Evolutionary conservation across 2,888 invertebrate species (phyloP).

Genomic region (Orthonychiurus folsomi): DNA sequence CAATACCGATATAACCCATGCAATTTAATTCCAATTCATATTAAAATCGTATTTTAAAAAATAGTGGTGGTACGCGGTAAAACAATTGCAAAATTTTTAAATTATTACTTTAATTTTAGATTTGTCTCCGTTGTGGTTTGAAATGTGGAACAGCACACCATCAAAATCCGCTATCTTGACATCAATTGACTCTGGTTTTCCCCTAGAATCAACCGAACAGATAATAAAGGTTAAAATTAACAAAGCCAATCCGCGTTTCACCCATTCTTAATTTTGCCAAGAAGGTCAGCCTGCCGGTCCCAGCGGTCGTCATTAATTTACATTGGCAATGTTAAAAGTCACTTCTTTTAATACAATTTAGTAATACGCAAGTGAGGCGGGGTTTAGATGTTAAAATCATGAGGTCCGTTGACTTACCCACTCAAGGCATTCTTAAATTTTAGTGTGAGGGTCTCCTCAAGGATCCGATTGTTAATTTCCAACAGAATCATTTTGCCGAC

Average conservation of each 20-base stretch:
- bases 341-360: no score
- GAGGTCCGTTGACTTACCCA: conserved; percentile 60
- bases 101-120: conserved; percentile 80
- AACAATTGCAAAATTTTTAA: conserved; percentile 4
- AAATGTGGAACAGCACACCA: conserved; percentile 96
- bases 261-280: neutral
- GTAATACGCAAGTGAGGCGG: no score
- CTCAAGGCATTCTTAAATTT: conserved; percentile 94
- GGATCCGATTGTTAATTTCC: conserved; percentile 98
- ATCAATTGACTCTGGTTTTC: conserved; percentile 91
- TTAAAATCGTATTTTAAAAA: no score
- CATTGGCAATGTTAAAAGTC: no score
- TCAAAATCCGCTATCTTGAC: conserved; percentile 95
- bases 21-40: no score
- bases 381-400: no score
- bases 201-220: conserved; percentile 62
- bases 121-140: conserved; percentile 92
- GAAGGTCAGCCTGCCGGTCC: neutral
- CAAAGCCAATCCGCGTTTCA: neutral
- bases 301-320: conserved; percentile 1
- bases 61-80: neutral
- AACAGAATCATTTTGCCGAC: conserved; percentile 72
- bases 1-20: no score
- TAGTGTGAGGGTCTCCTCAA: conserved; percentile 89
- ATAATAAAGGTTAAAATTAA: conserved; percentile 7